A percentile compares a stretch with the other conserved stretches of the same genome.
Conservation (phyloP, 2,113 vertebrate species). For the Pionites leucogaster region DNA sequence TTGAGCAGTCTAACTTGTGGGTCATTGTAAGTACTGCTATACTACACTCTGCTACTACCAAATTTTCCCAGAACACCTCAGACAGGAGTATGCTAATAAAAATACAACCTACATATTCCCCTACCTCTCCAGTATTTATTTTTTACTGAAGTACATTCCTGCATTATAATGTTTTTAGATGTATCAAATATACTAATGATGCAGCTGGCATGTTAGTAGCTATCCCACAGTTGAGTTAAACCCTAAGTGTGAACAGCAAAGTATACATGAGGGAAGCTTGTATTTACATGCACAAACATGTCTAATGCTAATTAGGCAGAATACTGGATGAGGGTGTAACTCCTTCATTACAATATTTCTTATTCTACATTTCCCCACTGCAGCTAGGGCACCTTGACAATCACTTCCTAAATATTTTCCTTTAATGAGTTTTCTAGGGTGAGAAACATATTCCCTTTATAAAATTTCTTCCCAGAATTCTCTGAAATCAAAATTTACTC, state of each 20-base stretch:
- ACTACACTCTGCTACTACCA: neutral
- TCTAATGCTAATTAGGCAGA: neutral
- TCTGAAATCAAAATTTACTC: neutral
- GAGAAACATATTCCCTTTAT: neutral
- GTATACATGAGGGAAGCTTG: neutral
- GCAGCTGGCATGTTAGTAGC: neutral
- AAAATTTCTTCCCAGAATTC: neutral
- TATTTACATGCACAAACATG: neutral
- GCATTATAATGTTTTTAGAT: neutral
- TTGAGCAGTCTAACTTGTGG: neutral
- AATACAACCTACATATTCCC: neutral
- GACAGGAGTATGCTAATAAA: neutral
- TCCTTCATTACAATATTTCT: neutral
- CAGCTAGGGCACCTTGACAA: neutral
- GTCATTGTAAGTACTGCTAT: neutral
- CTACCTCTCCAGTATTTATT: neutral
- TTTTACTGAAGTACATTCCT: neutral
- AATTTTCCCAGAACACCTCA: neutral
- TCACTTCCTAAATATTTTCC: neutral
- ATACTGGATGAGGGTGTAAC: neutral
- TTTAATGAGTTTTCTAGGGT: neutral
- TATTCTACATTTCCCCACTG: neutral
- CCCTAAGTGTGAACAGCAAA: neutral
- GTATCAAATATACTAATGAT: neutral
- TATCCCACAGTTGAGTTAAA: conserved; percentile 1